These are phyloP conservation scores for Dryocosmus kuriphilus DNA, from an alignment of 2,888 invertebrate genomes.

Conservation along the genomic window DNA sequence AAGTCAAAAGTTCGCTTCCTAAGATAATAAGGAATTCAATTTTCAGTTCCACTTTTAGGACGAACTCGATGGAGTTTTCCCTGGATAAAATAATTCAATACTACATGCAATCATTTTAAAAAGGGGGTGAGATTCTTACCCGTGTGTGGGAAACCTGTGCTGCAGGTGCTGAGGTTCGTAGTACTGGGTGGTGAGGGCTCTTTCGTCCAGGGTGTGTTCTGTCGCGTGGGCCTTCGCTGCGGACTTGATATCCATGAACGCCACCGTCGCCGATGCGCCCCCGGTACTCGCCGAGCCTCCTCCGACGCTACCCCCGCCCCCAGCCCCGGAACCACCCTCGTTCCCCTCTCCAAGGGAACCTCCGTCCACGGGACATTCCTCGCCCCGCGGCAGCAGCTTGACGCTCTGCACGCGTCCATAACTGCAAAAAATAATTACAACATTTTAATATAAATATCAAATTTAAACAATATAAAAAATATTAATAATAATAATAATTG, in stretches of 20 bases:
- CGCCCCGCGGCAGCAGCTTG: constrained; percentile 88
- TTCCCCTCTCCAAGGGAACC: constrained; percentile 77
- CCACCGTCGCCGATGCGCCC: constrained; percentile 91
- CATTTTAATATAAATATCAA: constrained; percentile 3
- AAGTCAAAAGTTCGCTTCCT: not conserved
- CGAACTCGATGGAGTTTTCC: not conserved
- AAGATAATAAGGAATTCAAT: not conserved
- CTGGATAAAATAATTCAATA: not conserved
- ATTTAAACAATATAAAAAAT: too few relatives aligned
- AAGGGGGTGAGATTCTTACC: constrained; percentile 77
- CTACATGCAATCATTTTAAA: too few relatives aligned
- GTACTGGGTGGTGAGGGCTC: constrained; percentile 93
- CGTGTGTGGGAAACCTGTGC: constrained; percentile 79
- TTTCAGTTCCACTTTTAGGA: not conserved
- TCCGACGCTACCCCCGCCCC: constrained; percentile 76
- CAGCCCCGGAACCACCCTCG: constrained; percentile 73
- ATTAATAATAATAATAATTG: too few relatives aligned
- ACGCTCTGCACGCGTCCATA: constrained; percentile 99
- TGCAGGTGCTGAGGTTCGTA: constrained; percentile 86
- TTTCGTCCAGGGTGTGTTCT: constrained; percentile 93
- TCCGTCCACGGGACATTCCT: constrained; percentile 77
- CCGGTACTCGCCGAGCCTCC: constrained; percentile 81
- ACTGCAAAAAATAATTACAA: constrained; percentile 80
- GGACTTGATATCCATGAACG: constrained; percentile 98
- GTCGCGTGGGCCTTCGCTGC: constrained; percentile 95